Evolutionary conservation across 2,797 vertebrate genomes (phyloP), one percentile per base, ranked within the genome.

Genomic region (Pantherophis alleghaniensis): DNA sequence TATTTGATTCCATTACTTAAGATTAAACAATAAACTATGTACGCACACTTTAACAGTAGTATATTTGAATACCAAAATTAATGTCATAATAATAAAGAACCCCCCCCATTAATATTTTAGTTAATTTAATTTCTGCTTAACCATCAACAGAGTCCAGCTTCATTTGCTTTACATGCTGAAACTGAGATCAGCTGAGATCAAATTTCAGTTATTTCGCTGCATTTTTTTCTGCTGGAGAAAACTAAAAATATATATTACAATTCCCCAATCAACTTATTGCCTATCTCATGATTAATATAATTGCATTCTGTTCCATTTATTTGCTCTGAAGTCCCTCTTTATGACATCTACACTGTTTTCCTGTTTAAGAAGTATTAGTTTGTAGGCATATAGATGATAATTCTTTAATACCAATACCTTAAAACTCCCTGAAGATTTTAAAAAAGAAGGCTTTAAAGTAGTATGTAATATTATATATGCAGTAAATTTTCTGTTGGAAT

Each of bases 401-500:
- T 60, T 18, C 10, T 86, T 24, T 12, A 91, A 59, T 79, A 28
- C 57, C n/a, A 11, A 53, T 16, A 22, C 4, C 10, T 26, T 79
- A 42, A 79, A 51, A 10, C 11, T 79, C 6, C 37, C 3, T 92
- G 16, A 37, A 37, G n/a, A 26, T 57, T 87, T 74, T 32, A 14
- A 37, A 26, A 63, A 92, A 88, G 32, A 26, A 5, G 9, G 5
- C 16, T 88, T n/a, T 59, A 18, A 83, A 90, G 9, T 94, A 11
- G 32, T 28, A 10, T 94, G 26, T 6, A 91, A 55, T 90, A 6
- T 86, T 93, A 26, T 93, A 91, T 60, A 51, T 6, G 18, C 59
- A 60, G 59, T 60, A 42, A 92, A 94, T 7, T 92, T 7, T 91
- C 89, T 55, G 90, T 90, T 47, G 26, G 18, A 91, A 91, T 90